These are phyloP conservation scores for Ypsolopha sequella DNA, from an alignment of 2,888 invertebrate genomes.

Conservation along the genomic window DNA sequence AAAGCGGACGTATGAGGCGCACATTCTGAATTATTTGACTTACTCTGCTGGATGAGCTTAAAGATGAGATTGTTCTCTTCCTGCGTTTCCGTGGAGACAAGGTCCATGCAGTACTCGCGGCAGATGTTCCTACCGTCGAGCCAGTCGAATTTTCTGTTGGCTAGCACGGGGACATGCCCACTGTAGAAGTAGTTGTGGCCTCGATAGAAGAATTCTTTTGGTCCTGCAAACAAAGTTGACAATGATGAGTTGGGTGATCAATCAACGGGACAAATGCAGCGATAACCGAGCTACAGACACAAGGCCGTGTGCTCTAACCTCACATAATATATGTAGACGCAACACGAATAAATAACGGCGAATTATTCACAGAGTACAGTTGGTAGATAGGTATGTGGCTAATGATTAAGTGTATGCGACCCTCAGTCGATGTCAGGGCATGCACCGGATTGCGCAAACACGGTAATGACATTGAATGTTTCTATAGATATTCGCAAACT, in stretches of 20 bases:
- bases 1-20: no score
- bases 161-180: slow-evolving; percentile 82
- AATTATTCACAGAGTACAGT: slow-evolving; percentile 15
- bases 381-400: slow-evolving; percentile 16
- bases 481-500: background rate
- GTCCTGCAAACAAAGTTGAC: slow-evolving; percentile 71
- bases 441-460: slow-evolving; percentile 31
- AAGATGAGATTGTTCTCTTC: slow-evolving; percentile 92
- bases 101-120: slow-evolving; percentile 94
- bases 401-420: slow-evolving; percentile 20
- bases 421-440: slow-evolving; percentile 29
- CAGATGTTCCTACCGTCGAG: slow-evolving; percentile 91
- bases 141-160: slow-evolving; percentile 90
- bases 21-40: slow-evolving; percentile 28
- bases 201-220: slow-evolving; percentile 89
- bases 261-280: background rate
- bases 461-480: slow-evolving; percentile 53
- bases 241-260: background rate
- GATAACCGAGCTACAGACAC: slow-evolving; percentile 5
- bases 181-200: slow-evolving; percentile 92
- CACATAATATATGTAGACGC: slow-evolving; percentile 12
- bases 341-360: slow-evolving; percentile 11
- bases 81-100: slow-evolving; percentile 89
- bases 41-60: slow-evolving; percentile 88
- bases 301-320: slow-evolving; percentile 14